Conservation (phyloP, 2,113 vertebrate species). For the Aleadryas rufinucha region DNA sequence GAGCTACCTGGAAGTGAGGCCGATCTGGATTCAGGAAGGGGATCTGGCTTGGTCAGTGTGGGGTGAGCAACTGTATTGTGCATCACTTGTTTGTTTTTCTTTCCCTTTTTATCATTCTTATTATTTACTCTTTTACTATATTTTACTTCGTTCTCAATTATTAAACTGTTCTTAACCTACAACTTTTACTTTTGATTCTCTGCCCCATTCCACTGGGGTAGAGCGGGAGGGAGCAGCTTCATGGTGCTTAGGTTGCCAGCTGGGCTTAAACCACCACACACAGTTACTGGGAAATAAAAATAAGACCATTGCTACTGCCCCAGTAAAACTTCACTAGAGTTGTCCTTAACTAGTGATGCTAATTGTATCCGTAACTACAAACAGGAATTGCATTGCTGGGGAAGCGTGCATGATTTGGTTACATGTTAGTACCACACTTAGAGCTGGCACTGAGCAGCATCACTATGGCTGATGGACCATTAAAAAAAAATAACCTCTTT, state of each 20-base stretch:
- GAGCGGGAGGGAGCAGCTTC: background rate
- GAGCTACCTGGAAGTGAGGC: background rate
- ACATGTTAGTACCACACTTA: fast-evolving
- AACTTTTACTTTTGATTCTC: background rate
- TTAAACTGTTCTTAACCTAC: background rate
- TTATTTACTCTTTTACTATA: background rate
- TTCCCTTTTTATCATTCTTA: background rate
- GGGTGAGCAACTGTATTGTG: background rate
- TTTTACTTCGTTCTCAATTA: background rate
- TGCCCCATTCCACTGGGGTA: background rate
- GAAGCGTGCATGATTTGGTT: fast-evolving
- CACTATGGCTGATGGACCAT: background rate
- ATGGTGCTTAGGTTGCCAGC: background rate
- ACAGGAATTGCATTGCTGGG: fast-evolving
- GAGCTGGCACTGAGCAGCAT: background rate
- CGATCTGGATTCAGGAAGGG: background rate
- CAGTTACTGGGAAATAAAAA: background rate
- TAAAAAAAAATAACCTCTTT: background rate
- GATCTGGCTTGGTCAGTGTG: background rate
- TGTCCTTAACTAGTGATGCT: background rate
- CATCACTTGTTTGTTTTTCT: background rate
- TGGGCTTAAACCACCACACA: background rate
- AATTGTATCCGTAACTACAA: too few relatives aligned
- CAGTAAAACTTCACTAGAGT: background rate
- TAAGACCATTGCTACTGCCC: too few relatives aligned